Base-by-base conservation (phyloP, 2,888 invertebrate genomes). In the Antheraea yamamai region DNA sequence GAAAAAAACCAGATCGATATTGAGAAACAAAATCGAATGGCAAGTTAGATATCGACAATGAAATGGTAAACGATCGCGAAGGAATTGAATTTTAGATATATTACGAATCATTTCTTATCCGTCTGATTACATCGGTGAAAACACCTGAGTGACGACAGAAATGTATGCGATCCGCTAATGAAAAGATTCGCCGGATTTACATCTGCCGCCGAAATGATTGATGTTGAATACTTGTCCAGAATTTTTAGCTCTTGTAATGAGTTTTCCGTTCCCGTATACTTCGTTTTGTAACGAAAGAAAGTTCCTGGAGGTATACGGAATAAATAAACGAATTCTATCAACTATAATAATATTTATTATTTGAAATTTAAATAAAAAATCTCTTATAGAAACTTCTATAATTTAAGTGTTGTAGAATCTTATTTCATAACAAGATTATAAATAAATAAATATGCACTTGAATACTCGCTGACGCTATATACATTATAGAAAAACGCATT, bases 131-230 rank as follows among this genome's bases (percentile, higher is more conserved):
- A 30, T 26, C 30, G 52, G 47, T 66, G 61, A 26, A 51, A 72
- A 74, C 76, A 76, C 88, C 87, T 87, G 86, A 81, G 81, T 81
- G 76, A 76, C 76, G 74, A 79, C 77, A 75, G 79, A 68, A 87
- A 89, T 88, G 89, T 89, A 89, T 89, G 88, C 83, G 84, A 70
- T 81, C 78, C 83, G 77, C 87, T 90, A 90, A 91, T 90, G 89
- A 91, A 89, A 88, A 82, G 85, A 86, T 89, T 87, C 88, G 82
- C 80, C 76, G 85, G 87, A 85, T 87, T 88, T 85, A 81, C 85
- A 83, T 87, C 87, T 89, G 89, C 88, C 90, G 77, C 82, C 77
- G 74, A 66, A 77, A 82, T 90, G 91, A 91, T 87, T 85, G 86
- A 90, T 90, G 87, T 76, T 79, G 76, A 79, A 77, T 79, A 74